phyloP scores from a whole-genome alignment of 2,797 vertebrate genomes.

The Sciaenops ocellatus region DNA sequence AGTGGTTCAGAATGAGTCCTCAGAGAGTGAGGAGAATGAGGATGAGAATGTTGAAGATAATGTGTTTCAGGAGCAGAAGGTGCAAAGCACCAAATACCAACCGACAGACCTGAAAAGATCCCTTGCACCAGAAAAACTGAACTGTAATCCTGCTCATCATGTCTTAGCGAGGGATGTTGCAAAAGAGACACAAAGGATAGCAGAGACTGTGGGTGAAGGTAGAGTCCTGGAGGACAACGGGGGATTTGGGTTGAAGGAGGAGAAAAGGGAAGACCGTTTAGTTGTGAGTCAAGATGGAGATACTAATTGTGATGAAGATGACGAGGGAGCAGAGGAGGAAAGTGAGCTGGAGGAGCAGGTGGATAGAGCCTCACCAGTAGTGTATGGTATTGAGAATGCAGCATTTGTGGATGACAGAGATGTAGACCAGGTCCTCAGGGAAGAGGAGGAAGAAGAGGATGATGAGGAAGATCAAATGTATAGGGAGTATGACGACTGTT shows the following conservation, averaged over 20 bases:
- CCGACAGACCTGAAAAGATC: slow-evolving; percentile 44
- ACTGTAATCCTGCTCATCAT: slow-evolving; percentile 28
- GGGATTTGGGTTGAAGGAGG: slow-evolving; percentile 46
- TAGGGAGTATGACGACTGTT: slow-evolving; percentile 84
- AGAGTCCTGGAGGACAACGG: slow-evolving; percentile 55
- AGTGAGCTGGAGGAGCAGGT: slow-evolving; percentile 78
- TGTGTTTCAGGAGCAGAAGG: slow-evolving; percentile 77
- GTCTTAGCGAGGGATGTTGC: slow-evolving; percentile 15
- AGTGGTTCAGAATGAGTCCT: slow-evolving; percentile 89
- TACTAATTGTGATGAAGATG: slow-evolving; percentile 65
- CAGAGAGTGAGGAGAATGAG: slow-evolving; percentile 86
- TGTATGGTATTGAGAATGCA: slow-evolving; percentile 93
- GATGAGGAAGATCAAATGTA: slow-evolving; percentile 77
- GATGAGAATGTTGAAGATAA: slow-evolving; percentile 76
- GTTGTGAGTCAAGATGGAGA: slow-evolving; percentile 43
- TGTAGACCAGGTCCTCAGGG: slow-evolving; percentile 82
- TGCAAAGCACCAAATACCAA: slow-evolving; percentile 45
- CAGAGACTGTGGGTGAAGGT: slow-evolving; percentile 59
- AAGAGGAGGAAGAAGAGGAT: slow-evolving; percentile 76
- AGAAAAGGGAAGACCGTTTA: slow-evolving; percentile 32
- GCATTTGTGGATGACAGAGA: slow-evolving; percentile 93
- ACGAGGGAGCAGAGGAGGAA: slow-evolving; percentile 73
- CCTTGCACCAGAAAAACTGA: slow-evolving; percentile 45
- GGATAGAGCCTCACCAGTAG: slow-evolving; percentile 80
- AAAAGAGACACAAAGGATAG: slow-evolving; percentile 39